Base-by-base conservation (phyloP, 2,888 invertebrate genomes). In the Hofmannophila pseudospretella region DNA sequence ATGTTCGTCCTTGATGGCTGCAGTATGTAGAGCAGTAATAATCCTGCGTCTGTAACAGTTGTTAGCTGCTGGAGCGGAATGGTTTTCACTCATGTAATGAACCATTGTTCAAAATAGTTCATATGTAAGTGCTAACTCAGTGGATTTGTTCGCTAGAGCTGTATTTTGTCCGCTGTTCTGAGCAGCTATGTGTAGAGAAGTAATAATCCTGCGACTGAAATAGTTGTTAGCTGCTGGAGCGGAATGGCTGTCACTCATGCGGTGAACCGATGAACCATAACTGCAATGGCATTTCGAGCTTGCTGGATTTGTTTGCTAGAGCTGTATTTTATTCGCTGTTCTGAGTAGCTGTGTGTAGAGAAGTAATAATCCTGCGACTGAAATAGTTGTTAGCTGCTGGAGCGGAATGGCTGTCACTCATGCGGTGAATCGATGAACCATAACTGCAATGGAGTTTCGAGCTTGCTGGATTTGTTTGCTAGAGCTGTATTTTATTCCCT, bases 1-100 rank as follows among this genome's bases (percentile, higher is more conserved):
- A n/a, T 9, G 44, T 26, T 40, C 2, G n/a, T 19, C 12, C 26
- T 13, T 7, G 22, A 28, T 2, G 4, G 5, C 0, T 4, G 9
- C 56, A 16, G 49, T 60, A 44, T 56, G 53, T 62, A 33, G 32
- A 7, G 8, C 23, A 48, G 49, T 47, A 54, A 58, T 66, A 60
- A 51, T 42, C 59, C 49, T 57, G 26, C 50, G 58, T 54, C 49
- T 49, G 58, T 55, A 67, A 63, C 70, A 68, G 64, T 62, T 68
- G 67, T 50, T 31, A 47, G 32, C 43, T 39, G 49, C 52, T 54
- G 8, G 8, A 25, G 25, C 44, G 39, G 45, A 46, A 51, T 50
- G 49, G 48, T 39, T 63, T 42, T 42, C 67, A n/a, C n/a, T n/a
- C n/a, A n/a, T n/a, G n/a, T n/a, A n/a, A n/a, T n/a, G n/a, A n/a